phyloP scores from a whole-genome alignment of 2,888 invertebrate species.

The Thereva unica region DNA sequence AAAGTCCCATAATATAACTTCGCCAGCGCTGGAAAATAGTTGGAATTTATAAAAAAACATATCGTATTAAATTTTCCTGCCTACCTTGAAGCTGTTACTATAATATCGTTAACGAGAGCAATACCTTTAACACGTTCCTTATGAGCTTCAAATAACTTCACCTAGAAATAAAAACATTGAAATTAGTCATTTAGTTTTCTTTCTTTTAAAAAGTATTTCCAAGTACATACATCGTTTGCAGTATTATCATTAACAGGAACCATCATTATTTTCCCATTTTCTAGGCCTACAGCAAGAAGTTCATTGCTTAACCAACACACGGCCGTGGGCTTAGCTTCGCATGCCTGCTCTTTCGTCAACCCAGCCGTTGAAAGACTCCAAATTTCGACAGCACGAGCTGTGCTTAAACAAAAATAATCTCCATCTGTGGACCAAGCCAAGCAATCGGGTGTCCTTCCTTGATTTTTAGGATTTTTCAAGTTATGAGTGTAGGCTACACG shows the following conservation, averaged over 20 bases:
- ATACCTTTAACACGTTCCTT: conserved; percentile 72
- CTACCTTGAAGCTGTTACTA: conserved; percentile 71
- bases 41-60: not conserved
- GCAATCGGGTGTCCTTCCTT: conserved; percentile 57
- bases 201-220: not conserved
- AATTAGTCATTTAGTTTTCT: not conserved
- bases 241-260: conserved; percentile 61
- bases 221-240: conserved; percentile 49
- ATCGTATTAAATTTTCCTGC: conserved; percentile 3
- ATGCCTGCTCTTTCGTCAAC: conserved; percentile 68
- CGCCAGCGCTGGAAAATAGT: conserved; percentile 64
- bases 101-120: conserved; percentile 61
- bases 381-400: conserved; percentile 74
- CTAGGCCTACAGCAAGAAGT: conserved; percentile 70
- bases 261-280: conserved; percentile 71
- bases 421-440: conserved; percentile 78
- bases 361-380: conserved; percentile 81
- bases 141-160: conserved; percentile 62
- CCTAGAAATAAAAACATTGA: conserved; percentile 14
- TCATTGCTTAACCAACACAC: conserved; percentile 71
- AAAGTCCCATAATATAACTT: conserved; percentile 73
- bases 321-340: conserved; percentile 71
- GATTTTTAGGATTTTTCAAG: conserved; percentile 68
- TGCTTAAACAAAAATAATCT: conserved; percentile 73
- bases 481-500: conserved; percentile 89